Base-by-base conservation (phyloP, 1,140 invertebrate species). In the Saxidomus purpurata region DNA sequence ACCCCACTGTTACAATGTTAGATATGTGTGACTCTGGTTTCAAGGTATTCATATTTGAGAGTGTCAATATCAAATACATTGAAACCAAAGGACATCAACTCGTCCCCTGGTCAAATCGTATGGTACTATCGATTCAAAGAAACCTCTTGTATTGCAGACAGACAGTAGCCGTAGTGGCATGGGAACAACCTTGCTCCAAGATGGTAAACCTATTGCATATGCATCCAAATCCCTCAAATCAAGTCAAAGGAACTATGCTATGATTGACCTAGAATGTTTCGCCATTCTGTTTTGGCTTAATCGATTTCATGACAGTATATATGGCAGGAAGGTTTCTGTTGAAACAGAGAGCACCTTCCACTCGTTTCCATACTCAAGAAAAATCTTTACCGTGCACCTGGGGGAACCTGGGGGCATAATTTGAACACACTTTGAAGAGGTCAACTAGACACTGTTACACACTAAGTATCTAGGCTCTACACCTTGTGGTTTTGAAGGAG, bases 121-220 rank as follows among this genome's bases (percentile, higher is more conserved):
- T 4, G 4, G 3, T 43, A 77, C 43, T 77, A 43, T 49, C n/a
- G 36, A 77, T 38, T 28, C 74, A 43, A 43, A 40, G 3, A 49
- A 77, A 49, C 6, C 17, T 3, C 25, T 77, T 9, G n/a, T 15
- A 77, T 49, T 43, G 6, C 74, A 77, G 13, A 43, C 43, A 13
- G 36, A 77, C n/a, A 49, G 36, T 22, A 4, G 6, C 19, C 2
- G 43, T 4, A 11, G 4, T 2, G 74, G 74, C 2, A 69, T 96
- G 31, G 95, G 96, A 11, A 15, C 74, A 8, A 38, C 43, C 13
- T 77, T 77, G 28, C 19, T 69, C 4, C 67, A 69, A 31, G 67
- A 69, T 2, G 67, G 67, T 4, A 13, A 31, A 49, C 74, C 74
- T 22, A 28, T 43, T 8, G 43, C 9, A 43, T 77, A 43, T 77